Conservation (phyloP, 2,797 vertebrate species). For the Diceros bicornis region DNA sequence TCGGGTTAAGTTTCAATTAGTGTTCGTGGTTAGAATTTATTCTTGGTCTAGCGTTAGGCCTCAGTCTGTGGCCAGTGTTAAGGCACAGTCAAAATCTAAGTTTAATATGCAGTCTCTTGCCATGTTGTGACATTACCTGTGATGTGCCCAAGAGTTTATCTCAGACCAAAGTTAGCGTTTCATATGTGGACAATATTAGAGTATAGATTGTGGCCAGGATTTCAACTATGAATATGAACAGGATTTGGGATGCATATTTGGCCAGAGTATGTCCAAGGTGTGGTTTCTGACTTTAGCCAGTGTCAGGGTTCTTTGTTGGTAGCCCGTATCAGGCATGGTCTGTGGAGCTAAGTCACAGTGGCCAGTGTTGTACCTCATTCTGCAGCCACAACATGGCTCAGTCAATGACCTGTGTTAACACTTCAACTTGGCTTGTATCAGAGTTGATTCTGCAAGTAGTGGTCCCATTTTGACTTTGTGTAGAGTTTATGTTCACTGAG, state of each 20-base stretch:
- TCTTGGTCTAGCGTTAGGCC: not conserved
- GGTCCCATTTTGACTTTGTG: constrained; percentile 8
- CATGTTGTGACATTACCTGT: constrained; percentile 48
- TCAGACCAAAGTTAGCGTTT: constrained; percentile 21
- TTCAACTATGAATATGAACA: not conserved
- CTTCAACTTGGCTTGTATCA: constrained; percentile 32
- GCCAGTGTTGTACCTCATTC: not conserved
- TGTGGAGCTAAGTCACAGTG: not conserved
- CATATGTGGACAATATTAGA: not conserved
- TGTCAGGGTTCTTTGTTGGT: not conserved
- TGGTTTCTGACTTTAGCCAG: constrained; percentile 35
- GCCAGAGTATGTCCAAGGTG: not conserved
- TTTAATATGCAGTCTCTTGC: constrained; percentile 59
- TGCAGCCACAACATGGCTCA: not conserved
- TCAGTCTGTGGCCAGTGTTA: not conserved
- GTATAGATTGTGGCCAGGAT: not conserved
- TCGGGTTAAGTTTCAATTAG: constrained; percentile 16
- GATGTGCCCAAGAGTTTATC: not conserved
- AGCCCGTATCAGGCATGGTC: not conserved
- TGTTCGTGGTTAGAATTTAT: constrained; percentile 18
- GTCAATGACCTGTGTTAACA: not conserved
- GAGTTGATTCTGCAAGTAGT: not conserved
- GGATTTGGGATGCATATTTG: not conserved
- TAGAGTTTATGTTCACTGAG: constrained; percentile 41
- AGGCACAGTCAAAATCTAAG: not conserved